Conservation (phyloP, 2,888 invertebrate genomes). For the Creontiades dilutus region DNA sequence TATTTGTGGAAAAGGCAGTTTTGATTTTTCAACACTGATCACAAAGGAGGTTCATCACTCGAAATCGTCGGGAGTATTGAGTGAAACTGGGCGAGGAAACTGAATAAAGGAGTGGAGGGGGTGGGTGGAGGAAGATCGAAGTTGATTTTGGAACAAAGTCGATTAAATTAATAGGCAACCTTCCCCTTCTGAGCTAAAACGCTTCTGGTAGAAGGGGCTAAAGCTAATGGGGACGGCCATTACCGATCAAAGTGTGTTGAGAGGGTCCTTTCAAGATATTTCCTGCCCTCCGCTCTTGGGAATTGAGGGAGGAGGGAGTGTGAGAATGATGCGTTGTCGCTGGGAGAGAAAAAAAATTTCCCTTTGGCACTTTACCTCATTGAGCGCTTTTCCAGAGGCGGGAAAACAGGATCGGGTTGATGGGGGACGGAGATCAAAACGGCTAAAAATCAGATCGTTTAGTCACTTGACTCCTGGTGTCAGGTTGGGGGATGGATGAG, state of each 20-base stretch:
- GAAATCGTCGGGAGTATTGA: background rate
- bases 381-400: background rate
- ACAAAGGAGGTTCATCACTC: slow-evolving; percentile 31
- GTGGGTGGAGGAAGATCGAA: slow-evolving; percentile 2
- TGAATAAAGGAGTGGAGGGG: no score
- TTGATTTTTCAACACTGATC: slow-evolving; percentile 41
- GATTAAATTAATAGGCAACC: slow-evolving; percentile 51
- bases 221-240: slow-evolving; percentile 47
- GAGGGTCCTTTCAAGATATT: slow-evolving; percentile 29
- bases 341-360: background rate
- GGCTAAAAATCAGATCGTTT: no score
- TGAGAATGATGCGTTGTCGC: background rate
- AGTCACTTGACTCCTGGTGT: no score
- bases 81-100: background rate
- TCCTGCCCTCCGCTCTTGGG: background rate
- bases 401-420: background rate
- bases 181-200: slow-evolving; percentile 36
- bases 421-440: no score
- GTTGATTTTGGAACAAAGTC: slow-evolving; percentile 43
- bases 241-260: slow-evolving; percentile 52
- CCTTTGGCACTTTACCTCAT: background rate
- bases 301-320: background rate
- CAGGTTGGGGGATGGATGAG: no score
- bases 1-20: background rate
- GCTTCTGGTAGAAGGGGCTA: background rate